Conservation (phyloP, 2,113 vertebrate genomes). For the Amia ocellicauda region DNA sequence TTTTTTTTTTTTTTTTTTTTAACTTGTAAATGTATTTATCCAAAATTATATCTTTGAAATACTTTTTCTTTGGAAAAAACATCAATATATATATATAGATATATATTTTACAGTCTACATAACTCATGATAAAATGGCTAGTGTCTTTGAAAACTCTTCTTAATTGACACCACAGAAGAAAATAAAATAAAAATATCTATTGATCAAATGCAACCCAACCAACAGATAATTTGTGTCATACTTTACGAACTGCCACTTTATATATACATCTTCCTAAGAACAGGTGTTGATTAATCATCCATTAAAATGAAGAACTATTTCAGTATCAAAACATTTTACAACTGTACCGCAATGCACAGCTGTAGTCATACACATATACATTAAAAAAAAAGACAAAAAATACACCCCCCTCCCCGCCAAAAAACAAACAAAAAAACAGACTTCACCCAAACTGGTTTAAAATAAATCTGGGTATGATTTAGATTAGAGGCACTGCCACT, state of each 20-base stretch:
- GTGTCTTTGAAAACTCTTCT: conserved; percentile 30
- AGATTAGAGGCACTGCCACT: conserved; percentile 89
- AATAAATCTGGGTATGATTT: conserved; percentile 75
- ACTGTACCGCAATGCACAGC: conserved; percentile 96
- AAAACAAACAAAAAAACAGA: conserved; percentile 58
- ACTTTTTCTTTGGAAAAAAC: conserved; percentile 58
- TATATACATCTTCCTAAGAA: conserved; percentile 42
- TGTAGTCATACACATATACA: conserved; percentile 86
- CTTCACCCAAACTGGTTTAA: conserved; percentile 77
- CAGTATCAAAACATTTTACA: conserved; percentile 80
- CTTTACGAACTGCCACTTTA: conserved; percentile 39
- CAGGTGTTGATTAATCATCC: conserved; percentile 45
- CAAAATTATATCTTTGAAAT: conserved; percentile 48
- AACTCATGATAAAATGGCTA: conserved; percentile 40
- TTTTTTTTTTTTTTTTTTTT: no score
- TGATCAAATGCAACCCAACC: conserved; percentile 44
- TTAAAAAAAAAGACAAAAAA: conserved; percentile 68
- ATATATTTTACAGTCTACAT: conserved; percentile 48
- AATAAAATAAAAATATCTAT: conserved; percentile 41
- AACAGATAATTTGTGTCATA: conserved; percentile 33
- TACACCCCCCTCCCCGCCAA: conserved; percentile 11
- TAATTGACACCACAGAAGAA: conserved; percentile 42
- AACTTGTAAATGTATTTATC: conserved; percentile 16
- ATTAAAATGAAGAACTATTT: conserved; percentile 67
- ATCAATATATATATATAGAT: conserved; percentile 35